Conservation (phyloP, 2,113 vertebrate species). For the Thalassarche chlororhynchos region DNA sequence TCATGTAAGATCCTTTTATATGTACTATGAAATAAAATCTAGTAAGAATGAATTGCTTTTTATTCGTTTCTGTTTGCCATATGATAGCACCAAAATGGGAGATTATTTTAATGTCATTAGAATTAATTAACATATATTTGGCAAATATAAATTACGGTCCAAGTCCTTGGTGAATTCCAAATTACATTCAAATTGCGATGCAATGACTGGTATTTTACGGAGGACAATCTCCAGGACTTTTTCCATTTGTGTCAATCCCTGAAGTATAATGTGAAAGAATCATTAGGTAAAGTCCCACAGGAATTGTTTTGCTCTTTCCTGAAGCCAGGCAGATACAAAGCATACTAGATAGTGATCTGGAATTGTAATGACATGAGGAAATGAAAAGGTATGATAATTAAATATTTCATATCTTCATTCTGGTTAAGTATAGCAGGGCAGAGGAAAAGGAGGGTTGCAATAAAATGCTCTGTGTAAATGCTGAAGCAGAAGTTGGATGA, state of each 20-base stretch:
- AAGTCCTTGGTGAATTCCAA: conserved; percentile 33
- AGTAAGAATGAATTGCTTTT: not conserved
- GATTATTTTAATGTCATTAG: conserved; percentile 38
- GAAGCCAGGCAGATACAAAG: not conserved
- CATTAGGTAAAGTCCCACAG: not conserved
- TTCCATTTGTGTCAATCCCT: not conserved
- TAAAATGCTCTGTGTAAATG: not conserved
- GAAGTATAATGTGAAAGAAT: not conserved
- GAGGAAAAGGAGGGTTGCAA: not conserved
- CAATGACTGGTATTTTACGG: not conserved
- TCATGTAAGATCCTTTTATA: not conserved
- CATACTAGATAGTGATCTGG: not conserved
- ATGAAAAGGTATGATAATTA: not conserved
- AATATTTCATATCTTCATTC: not conserved
- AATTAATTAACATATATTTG: conserved; percentile 67
- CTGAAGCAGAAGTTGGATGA: not conserved
- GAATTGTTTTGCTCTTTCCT: conserved; percentile 22
- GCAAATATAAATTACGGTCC: conserved; percentile 1
- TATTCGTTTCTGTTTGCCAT: not conserved
- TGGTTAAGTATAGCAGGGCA: not conserved
- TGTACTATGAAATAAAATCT: not conserved
- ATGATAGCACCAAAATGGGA: conserved; percentile 18
- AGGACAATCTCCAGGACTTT: not conserved
- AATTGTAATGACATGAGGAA: not conserved
- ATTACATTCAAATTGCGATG: not conserved